Conservation (phyloP, 2,113 vertebrate species). For the Spheniscus mendiculus region DNA sequence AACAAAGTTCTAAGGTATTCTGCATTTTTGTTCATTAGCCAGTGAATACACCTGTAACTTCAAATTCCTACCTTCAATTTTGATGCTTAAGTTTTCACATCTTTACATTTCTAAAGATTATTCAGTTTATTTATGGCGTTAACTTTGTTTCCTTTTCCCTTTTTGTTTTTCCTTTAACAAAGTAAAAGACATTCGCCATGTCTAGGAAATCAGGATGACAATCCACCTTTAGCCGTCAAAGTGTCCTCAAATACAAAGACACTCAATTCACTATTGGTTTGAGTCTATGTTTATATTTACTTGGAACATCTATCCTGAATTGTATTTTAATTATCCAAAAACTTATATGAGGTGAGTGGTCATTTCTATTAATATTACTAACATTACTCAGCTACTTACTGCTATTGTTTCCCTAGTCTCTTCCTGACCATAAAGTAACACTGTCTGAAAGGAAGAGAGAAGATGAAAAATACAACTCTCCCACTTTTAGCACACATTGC, state of each 20-base stretch:
- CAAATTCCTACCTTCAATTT: background rate
- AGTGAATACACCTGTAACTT: background rate
- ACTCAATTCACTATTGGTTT: background rate
- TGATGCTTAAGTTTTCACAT: background rate
- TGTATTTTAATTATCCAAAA: background rate
- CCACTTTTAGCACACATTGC: background rate
- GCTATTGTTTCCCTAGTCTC: background rate
- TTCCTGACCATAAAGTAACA: background rate
- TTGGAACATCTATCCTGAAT: background rate
- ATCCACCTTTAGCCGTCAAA: background rate
- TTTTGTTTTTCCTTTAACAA: background rate
- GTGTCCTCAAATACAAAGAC: background rate
- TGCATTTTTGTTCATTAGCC: background rate
- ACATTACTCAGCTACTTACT: background rate
- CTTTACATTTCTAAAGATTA: background rate
- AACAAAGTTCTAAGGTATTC: background rate
- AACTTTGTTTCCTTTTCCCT: background rate
- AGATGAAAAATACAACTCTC: background rate
- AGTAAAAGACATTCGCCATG: background rate
- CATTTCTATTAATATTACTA: background rate
- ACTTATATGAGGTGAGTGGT: background rate
- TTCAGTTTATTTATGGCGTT: background rate
- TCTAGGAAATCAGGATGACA: background rate
- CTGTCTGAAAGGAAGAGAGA: background rate
- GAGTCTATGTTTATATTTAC: background rate